Conservation (phyloP, 2,888 invertebrate genomes). For the Hoplodrina blanda region DNA sequence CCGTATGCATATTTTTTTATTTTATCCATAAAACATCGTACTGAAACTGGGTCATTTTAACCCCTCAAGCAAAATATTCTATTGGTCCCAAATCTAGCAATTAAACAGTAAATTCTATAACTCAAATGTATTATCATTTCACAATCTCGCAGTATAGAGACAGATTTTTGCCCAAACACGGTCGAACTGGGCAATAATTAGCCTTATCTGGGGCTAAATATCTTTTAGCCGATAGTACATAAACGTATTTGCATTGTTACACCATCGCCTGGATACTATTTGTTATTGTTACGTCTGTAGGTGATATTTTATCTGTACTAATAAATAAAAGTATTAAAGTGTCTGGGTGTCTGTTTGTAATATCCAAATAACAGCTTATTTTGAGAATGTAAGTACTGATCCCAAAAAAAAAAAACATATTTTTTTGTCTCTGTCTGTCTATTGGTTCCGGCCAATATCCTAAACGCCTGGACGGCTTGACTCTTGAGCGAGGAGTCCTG, state of each 20-base stretch:
- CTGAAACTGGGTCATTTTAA: slow-evolving; percentile 4
- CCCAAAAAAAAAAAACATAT: no score
- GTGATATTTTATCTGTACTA: background rate
- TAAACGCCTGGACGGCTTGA: no score
- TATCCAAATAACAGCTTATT: no score
- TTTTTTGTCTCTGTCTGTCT: no score
- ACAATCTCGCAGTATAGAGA: slow-evolving; percentile 44
- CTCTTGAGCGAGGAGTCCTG: no score
- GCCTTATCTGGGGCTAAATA: slow-evolving; percentile 59
- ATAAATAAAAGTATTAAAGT: no score
- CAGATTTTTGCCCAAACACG: slow-evolving; percentile 60
- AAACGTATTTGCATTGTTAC: slow-evolving; percentile 59
- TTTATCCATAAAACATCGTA: background rate
- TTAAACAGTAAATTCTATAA: slow-evolving; percentile 35
- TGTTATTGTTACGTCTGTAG: slow-evolving; percentile 2
- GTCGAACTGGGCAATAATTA: slow-evolving; percentile 61
- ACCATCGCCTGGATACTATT: slow-evolving; percentile 22
- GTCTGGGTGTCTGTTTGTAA: no score
- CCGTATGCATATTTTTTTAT: background rate
- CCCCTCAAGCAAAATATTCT: slow-evolving; percentile 1
- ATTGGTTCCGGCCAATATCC: no score
- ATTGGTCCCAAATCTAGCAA: slow-evolving; percentile 33
- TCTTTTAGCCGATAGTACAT: slow-evolving; percentile 52
- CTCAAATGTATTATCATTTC: slow-evolving; percentile 45
- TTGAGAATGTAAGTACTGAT: no score